These are phyloP conservation scores for Xestia sexstrigata DNA, from an alignment of 2,888 invertebrate genomes.

Conservation along the genomic window DNA sequence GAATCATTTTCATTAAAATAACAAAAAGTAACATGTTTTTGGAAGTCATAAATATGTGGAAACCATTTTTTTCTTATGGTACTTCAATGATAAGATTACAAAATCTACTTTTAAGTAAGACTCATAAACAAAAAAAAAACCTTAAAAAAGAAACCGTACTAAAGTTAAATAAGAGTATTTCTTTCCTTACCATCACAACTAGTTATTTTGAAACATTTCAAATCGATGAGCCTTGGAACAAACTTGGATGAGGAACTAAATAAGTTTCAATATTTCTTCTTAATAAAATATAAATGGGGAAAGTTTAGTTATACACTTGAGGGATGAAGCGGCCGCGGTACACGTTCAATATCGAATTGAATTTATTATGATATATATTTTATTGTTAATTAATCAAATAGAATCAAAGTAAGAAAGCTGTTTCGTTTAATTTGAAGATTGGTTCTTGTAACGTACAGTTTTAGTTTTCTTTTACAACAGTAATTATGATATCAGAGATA, in stretches of 20 bases:
- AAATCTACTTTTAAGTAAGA: not conserved
- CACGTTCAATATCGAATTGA: conserved; percentile 62
- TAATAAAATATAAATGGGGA: conserved; percentile 86
- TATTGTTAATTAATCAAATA: conserved; percentile 56
- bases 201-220: conserved; percentile 75
- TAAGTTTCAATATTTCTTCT: conserved; percentile 83
- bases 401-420: conserved; percentile 9
- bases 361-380: conserved; percentile 57
- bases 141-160: conserved; percentile 40
- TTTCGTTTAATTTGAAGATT: conserved; percentile 12
- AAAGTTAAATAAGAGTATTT: conserved; percentile 50
- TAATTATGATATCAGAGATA: not conserved
- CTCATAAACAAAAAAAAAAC: conserved; percentile 14
- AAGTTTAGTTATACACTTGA: conserved; percentile 78
- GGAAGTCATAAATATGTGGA: not conserved
- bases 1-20: not conserved
- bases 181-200: conserved; percentile 50
- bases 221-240: conserved; percentile 83
- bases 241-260: conserved; percentile 83
- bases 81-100: not conserved
- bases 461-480: not conserved
- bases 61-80: not conserved
- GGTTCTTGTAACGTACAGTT: not conserved
- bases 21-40: not conserved
- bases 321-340: conserved; percentile 61